phyloP scores from a whole-genome alignment of 2,797 vertebrate genomes.

The Sebastes jordani region DNA sequence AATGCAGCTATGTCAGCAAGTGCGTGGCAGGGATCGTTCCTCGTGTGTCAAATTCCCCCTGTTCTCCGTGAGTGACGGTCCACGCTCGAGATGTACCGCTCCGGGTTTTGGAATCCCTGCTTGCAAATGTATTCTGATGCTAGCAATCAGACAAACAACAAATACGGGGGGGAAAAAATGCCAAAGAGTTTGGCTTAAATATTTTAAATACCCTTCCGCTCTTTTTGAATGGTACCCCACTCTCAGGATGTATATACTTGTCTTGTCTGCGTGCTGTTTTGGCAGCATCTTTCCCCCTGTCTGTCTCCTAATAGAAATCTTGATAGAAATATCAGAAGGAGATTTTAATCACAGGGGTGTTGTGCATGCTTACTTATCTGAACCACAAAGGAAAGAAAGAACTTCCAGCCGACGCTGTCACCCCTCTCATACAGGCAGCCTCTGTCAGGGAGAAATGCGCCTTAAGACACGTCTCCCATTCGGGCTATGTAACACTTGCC shows the following conservation, averaged over 20 bases:
- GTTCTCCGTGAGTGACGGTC: slow-evolving; percentile 56
- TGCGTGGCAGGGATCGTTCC: slow-evolving; percentile 53
- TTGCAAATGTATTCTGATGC: slow-evolving; percentile 65
- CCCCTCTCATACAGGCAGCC: slow-evolving; percentile 86
- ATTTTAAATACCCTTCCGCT: slow-evolving; percentile 76
- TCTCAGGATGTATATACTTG: slow-evolving; percentile 68
- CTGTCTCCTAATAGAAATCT: slow-evolving; percentile 91
- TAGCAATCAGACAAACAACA: slow-evolving; percentile 74
- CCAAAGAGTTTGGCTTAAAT: slow-evolving; percentile 74
- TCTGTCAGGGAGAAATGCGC: slow-evolving; percentile 93
- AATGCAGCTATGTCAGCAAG: slow-evolving; percentile 58
- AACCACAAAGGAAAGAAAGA: slow-evolving; percentile 90
- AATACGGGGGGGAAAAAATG: slow-evolving; percentile 52
- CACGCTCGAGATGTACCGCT: slow-evolving; percentile 41
- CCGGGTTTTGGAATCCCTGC: slow-evolving; percentile 49
- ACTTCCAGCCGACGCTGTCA: slow-evolving; percentile 92
- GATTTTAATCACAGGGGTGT: slow-evolving; percentile 96
- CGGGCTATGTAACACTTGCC: slow-evolving; percentile 87
- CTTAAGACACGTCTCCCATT: slow-evolving; percentile 94
- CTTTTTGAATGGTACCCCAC: slow-evolving; percentile 66
- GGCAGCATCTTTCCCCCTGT: slow-evolving; percentile 85
- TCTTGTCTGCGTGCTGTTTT: slow-evolving; percentile 79
- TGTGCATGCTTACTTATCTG: slow-evolving; percentile 91
- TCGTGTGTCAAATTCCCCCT: slow-evolving; percentile 52
- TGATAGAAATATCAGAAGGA: slow-evolving; percentile 96